These are phyloP conservation scores for Margarornis squamiger DNA, from an alignment of 2,797 vertebrate genomes.

Conservation along the genomic window DNA sequence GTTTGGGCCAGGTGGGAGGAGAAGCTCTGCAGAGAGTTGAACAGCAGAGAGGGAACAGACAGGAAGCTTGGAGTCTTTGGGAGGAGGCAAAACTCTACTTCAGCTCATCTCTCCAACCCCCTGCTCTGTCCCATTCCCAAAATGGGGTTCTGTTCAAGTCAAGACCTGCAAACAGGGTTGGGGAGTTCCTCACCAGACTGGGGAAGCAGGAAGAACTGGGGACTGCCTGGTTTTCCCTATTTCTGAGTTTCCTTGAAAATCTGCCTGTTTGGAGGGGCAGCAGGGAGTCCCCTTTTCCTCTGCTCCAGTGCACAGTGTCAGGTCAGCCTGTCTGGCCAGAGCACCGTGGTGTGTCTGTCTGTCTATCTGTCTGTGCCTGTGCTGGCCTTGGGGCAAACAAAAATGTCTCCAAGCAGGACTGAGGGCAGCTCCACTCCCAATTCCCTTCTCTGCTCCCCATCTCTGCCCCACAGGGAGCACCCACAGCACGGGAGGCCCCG, in stretches of 20 bases:
- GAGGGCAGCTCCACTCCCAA: neutral
- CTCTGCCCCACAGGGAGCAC: neutral
- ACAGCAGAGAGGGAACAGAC: accelerated
- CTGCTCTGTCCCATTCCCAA: accelerated
- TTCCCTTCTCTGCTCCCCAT: neutral
- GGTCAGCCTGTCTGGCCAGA: neutral
- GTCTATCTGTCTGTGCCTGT: neutral
- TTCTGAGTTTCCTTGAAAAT: neutral
- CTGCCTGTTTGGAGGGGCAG: neutral
- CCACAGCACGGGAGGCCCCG: accelerated
- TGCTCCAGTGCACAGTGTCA: neutral
- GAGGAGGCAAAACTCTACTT: neutral
- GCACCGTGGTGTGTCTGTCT: neutral
- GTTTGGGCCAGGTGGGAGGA: neutral
- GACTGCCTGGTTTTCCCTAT: accelerated
- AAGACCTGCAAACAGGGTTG: accelerated
- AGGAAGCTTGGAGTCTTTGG: neutral
- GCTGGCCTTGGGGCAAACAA: neutral
- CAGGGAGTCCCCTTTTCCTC: accelerated
- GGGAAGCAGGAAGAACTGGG: neutral
- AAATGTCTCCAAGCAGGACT: neutral
- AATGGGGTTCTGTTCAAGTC: neutral
- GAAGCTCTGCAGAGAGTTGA: neutral
- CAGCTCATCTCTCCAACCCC: accelerated
- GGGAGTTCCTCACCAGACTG: accelerated